Percentiles rank a stretch among this genome's conserved stretches.
Evolutionary conservation across 2,113 vertebrate species (phyloP).

Genomic region (Toxotes jaculatrix): DNA sequence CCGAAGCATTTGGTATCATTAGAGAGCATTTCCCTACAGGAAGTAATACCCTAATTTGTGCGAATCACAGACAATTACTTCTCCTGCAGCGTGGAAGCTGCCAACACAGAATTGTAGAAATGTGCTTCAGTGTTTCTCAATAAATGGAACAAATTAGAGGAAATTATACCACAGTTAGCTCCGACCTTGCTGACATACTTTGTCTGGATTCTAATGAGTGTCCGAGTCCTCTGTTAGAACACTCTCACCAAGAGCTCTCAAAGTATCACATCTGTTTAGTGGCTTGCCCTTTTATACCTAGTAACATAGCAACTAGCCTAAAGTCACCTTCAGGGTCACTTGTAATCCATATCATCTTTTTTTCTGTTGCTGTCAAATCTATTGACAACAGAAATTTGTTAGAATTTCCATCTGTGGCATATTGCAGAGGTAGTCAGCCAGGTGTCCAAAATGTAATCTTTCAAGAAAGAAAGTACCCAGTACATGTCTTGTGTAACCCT

Average conservation of each 20-base stretch:
- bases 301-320: neutral
- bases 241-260: neutral
- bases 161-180: slow-evolving; percentile 12
- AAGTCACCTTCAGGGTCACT: neutral
- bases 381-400: neutral
- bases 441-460: neutral
- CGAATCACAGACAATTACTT: slow-evolving; percentile 29
- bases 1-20: neutral
- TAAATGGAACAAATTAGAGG: slow-evolving; percentile 20
- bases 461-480: neutral
- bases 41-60: slow-evolving; percentile 14
- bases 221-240: neutral
- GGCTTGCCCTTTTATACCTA: neutral
- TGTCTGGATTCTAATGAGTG: slow-evolving; percentile 1
- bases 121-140: neutral
- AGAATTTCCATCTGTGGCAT: neutral
- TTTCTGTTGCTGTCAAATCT: neutral
- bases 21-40: slow-evolving; percentile 3
- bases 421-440: neutral
- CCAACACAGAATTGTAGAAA: slow-evolving; percentile 3
- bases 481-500: neutral
- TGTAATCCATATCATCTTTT: neutral
- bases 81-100: neutral
- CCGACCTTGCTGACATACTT: neutral
- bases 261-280: neutral